Evolutionary conservation across 2,888 invertebrate genomes (phyloP), one percentile per base, ranked within the genome.

Genomic region (Ophion ventricosus): DNA sequence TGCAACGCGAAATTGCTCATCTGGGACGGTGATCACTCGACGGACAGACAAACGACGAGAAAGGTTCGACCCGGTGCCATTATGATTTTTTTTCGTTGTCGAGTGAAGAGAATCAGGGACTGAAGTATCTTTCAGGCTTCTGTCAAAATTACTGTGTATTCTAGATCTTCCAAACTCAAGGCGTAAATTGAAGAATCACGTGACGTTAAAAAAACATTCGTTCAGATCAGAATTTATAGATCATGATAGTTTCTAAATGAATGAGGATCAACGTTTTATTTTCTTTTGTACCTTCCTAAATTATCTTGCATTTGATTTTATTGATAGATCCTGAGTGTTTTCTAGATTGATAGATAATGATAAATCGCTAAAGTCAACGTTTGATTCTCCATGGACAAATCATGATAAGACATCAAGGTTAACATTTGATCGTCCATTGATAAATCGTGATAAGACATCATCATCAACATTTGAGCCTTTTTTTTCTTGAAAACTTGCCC

Each of bases 1-100:
- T 97, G 97, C 91, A 96, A 96, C 79, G 96, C 97, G 7, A 95
- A 96, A 87, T 94, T 97, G 40, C 95, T 96, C 70, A 96, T 97
- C 85, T 96, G 96, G 96, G 97, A 97, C 88, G 97, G 97, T 0
- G 95, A 93, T 82, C 88, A 88, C 75, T 86, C 88, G 10, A 35
- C 86, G 70, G 86, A 89, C 49, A 90, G 90, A 80, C 85, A 88
- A 77, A 82, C 83, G 17, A 70, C 87, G 73, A 86, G 87, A 59
- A 76, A 76, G 76, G 76, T 76, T 56, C 23, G 43, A 40, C 10
- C 1, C 5, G 2, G 17, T 8, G 11, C 14, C 1, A 40, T 26
- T 23, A 2, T 8, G n/a, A n/a, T 29, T 26, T 56, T 17, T 56
- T 26, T 2, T 8, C 25, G 0, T 5, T 54, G 23, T n/a, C 43